Evolutionary conservation across 2,797 vertebrate genomes (phyloP), one percentile per base, ranked within the genome.

Genomic region (Sebastes hubbsi): DNA sequence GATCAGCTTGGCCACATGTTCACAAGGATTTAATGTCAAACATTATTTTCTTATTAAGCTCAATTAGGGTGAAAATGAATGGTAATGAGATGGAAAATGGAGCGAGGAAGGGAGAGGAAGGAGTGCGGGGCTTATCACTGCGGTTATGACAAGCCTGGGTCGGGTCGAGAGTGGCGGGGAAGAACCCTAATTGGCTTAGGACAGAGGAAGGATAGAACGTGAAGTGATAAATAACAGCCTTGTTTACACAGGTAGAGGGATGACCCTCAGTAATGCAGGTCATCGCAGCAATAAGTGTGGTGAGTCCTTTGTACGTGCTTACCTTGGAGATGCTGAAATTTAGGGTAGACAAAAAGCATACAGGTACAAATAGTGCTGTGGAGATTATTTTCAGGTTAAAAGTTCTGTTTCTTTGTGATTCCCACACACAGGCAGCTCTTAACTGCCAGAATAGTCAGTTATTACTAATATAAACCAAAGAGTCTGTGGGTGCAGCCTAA

Each of bases 1-100:
- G 77, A 93, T 91, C 87, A 84, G 81, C 86, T 85, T 88, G 92
- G 94, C 92, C 87, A 83, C 92, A 90, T 91, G 92, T 87, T 94
- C 89, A 90, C 89, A 82, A 89, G 92, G 88, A 94, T 94, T 91
- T 90, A 93, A 88, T 96, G 94, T 95, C 94, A 95, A 93, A 95
- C 96, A 96, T 95, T 95, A 95, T 90, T 94, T 92, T 95, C 90
- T 96, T 95, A 96, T 96, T 96, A 96, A 94, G 94, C 94, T 95
- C 95, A 95, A 95, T 96, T 95, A 95, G 94, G 91, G 89, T 83
- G 94, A 95, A 88, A 95, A 96, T 95, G 90, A 94, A 94, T 95
- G 93, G 95, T 97, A 97, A 97, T 97, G 96, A 96, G 96, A 96
- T 97, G 95, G 94, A 95, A 95, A 95, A 94, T 86, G 81, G 83